These are phyloP conservation scores for Drosophila yooni DNA, from an alignment of 2,888 invertebrate genomes.

Conservation along the genomic window DNA sequence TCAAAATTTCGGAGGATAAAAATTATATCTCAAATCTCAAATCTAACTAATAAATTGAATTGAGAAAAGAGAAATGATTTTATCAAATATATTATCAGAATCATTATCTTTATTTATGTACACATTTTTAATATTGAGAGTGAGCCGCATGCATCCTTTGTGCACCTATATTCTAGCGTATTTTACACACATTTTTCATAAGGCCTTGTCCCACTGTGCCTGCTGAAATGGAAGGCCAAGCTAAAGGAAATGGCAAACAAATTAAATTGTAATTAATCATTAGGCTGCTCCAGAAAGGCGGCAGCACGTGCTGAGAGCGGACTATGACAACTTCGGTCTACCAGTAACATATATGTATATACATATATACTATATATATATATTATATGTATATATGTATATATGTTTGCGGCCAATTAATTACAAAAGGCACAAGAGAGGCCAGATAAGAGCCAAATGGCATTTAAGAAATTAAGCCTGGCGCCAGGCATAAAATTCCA, in stretches of 20 bases:
- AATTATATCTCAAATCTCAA: too few relatives aligned
- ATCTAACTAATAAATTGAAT: too few relatives aligned
- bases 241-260: conserved; percentile 66
- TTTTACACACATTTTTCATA: background rate
- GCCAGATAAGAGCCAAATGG: conserved; percentile 62
- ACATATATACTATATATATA: conserved; percentile 44
- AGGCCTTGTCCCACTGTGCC: conserved; percentile 19
- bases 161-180: background rate
- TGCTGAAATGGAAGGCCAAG: conserved; percentile 14
- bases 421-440: conserved; percentile 70
- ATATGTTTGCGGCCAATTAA: conserved; percentile 65
- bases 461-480: conserved; percentile 59
- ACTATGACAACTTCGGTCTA: conserved; percentile 54
- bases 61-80: too few relatives aligned
- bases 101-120: too few relatives aligned
- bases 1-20: too few relatives aligned
- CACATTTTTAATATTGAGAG: too few relatives aligned
- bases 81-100: too few relatives aligned
- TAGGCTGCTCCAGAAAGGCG: conserved; percentile 41
- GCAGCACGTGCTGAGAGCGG: conserved; percentile 64
- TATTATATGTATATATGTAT: conserved; percentile 15
- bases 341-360: conserved; percentile 49
- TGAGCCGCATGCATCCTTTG: background rate
- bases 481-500: conserved; percentile 21
- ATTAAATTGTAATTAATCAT: conserved; percentile 81